Evolutionary conservation across 2,888 invertebrate species (phyloP).

Genomic region (Plemyria rubiginata): DNA sequence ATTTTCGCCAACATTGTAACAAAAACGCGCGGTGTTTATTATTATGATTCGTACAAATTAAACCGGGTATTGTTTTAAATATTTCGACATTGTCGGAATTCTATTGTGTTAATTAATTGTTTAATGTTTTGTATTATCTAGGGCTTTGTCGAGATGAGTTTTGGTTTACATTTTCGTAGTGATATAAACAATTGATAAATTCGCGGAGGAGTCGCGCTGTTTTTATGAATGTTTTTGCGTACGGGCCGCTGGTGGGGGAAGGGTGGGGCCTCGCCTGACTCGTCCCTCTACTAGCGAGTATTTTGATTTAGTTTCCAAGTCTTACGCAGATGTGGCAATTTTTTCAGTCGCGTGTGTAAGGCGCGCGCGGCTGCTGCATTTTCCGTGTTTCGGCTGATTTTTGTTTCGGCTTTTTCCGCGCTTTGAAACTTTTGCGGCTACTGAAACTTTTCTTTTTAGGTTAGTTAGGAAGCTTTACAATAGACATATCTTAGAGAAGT

Average conservation of each 20-base stretch:
- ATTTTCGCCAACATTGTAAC: constrained; percentile 63
- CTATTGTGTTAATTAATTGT: constrained; percentile 77
- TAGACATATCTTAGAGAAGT: constrained; percentile 52
- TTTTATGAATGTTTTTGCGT: constrained; percentile 85
- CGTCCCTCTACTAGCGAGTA: constrained; percentile 83
- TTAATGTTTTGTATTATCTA: constrained; percentile 70
- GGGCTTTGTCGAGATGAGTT: constrained; percentile 68
- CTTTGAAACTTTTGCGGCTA: constrained; percentile 51
- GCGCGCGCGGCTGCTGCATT: constrained; percentile 75
- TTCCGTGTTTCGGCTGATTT: constrained; percentile 59
- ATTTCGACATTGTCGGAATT: constrained; percentile 77
- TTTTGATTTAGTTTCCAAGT: constrained; percentile 85
- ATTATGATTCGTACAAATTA: constrained; percentile 74
- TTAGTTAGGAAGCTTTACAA: constrained; percentile 53
- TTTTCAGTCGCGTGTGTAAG: constrained; percentile 82
- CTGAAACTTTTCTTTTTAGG: constrained; percentile 61
- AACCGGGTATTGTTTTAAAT: constrained; percentile 77
- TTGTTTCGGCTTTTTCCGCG: constrained; percentile 64
- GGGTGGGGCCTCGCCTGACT: constrained; percentile 80
- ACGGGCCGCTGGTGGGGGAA: constrained; percentile 72
- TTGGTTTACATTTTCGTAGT: constrained; percentile 71
- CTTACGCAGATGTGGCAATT: constrained; percentile 83
- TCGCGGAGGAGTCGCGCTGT: constrained; percentile 77
- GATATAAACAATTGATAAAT: constrained; percentile 81
- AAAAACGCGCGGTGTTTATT: constrained; percentile 67